phyloP scores from a whole-genome alignment of 2,113 vertebrate genomes.

The Tonatia bakeri region DNA sequence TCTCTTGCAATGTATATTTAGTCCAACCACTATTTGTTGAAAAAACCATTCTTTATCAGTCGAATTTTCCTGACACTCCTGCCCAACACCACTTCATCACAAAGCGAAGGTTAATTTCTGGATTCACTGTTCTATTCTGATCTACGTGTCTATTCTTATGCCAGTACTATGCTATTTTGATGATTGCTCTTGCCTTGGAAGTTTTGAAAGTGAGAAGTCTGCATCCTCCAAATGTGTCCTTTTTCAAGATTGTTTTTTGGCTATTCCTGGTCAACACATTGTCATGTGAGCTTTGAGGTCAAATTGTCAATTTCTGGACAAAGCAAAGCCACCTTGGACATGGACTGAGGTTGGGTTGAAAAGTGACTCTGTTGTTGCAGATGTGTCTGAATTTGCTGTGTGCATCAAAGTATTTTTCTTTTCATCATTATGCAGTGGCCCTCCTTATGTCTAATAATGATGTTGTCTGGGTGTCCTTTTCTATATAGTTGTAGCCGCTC shows the following conservation, averaged over 20 bases:
- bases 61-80: neutral
- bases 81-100: neutral
- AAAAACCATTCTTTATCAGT: neutral
- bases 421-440: neutral
- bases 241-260: too few relatives aligned
- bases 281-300: neutral
- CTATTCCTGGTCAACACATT: neutral
- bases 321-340: neutral
- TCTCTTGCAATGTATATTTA: neutral
- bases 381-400: neutral
- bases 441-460: too few relatives aligned
- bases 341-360: neutral
- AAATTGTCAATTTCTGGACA: neutral
- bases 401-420: neutral
- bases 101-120: neutral
- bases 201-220: neutral
- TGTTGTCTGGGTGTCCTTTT: neutral
- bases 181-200: neutral
- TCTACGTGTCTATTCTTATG: neutral
- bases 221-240: neutral
- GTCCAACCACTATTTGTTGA: neutral
- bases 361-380: neutral
- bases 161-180: neutral
- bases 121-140: neutral
- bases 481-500: neutral